phyloP scores from a whole-genome alignment of 1,140 invertebrate species.

The Drosophila saltans region DNA sequence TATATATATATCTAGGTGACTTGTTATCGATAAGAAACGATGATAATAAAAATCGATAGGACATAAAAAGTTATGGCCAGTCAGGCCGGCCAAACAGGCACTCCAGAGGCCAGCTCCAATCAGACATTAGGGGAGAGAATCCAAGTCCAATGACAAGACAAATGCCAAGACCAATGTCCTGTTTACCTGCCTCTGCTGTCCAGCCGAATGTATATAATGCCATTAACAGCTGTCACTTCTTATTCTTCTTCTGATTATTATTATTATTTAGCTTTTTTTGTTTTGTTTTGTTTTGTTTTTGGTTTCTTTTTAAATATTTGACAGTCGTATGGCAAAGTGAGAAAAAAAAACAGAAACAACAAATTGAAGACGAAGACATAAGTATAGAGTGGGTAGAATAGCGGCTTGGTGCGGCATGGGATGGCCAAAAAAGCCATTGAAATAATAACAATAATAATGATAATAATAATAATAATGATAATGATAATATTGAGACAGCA shows the following conservation, averaged over 20 bases:
- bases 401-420: not conserved
- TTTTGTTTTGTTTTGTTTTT: conserved; percentile 14
- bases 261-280: not conserved
- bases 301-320: conserved; percentile 67
- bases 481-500: conserved; percentile 68
- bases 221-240: conserved; percentile 76
- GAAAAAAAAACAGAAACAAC: conserved; percentile 13
- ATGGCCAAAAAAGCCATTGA: conserved; percentile 20
- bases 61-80: conserved; percentile 32
- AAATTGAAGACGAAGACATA: conserved; percentile 14
- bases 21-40: conserved; percentile 15
- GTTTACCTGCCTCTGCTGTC: conserved; percentile 19
- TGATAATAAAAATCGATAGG: conserved; percentile 14
- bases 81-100: not conserved
- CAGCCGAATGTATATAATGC: conserved; percentile 70
- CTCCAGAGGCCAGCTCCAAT: not conserved
- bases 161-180: not conserved
- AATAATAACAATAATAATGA: conserved; percentile 40
- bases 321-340: conserved; percentile 50
- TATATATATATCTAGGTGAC: not conserved
- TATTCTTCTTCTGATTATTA: conserved; percentile 17
- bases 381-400: not conserved
- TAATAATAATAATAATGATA: conserved; percentile 51
- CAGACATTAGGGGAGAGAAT: not conserved
- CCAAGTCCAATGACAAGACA: not conserved